These are phyloP conservation scores for Oxyteleia sp. DNA, from an alignment of 2,888 invertebrate genomes.

Conservation along the genomic window DNA sequence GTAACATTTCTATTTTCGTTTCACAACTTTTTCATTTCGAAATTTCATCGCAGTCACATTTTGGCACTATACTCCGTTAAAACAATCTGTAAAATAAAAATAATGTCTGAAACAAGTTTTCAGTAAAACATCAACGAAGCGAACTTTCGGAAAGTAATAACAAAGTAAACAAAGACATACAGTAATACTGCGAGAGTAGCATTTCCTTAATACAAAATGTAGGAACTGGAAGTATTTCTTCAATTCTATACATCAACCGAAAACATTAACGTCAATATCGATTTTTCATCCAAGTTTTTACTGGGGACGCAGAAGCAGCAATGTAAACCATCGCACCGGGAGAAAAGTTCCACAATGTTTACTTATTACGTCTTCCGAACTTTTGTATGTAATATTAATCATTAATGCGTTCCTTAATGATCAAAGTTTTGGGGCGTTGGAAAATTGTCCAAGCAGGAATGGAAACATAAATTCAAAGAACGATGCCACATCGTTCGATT, in stretches of 20 bases:
- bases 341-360: too few relatives aligned
- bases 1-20: too few relatives aligned
- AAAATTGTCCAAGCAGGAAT: too few relatives aligned
- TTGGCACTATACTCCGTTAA: slow-evolving; percentile 4
- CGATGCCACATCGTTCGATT: background rate
- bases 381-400: background rate
- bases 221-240: slow-evolving; percentile 34
- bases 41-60: background rate
- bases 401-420: background rate
- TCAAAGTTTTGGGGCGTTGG: too few relatives aligned
- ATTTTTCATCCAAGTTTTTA: slow-evolving; percentile 30
- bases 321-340: too few relatives aligned
- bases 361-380: background rate
- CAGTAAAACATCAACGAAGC: slow-evolving; percentile 13
- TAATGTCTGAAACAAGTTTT: slow-evolving; percentile 22
- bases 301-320: too few relatives aligned
- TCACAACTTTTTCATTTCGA: too few relatives aligned
- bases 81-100: slow-evolving; percentile 32
- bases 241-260: slow-evolving; percentile 31
- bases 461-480: background rate
- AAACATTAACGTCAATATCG: slow-evolving; percentile 46
- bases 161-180: slow-evolving; percentile 40
- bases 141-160: slow-evolving; percentile 30
- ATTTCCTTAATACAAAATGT: slow-evolving; percentile 44
- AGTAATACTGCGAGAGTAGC: background rate